Evolutionary conservation across 2,888 invertebrate species (phyloP).

Genomic region (Nasonovia ribisnigri): DNA sequence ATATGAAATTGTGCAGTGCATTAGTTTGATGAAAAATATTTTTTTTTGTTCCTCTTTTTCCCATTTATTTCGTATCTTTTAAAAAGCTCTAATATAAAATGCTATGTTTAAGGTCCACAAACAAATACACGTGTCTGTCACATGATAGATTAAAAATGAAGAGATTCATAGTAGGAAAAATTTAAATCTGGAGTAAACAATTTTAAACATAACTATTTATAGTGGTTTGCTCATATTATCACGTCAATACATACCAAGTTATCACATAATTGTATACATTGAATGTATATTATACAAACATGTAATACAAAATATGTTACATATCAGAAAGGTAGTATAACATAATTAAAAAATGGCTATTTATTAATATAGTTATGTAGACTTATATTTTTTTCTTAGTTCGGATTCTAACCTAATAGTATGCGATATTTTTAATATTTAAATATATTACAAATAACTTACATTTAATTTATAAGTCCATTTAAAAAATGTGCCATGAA

Average conservation of each 20-base stretch:
- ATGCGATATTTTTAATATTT: not conserved
- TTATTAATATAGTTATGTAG: not conserved
- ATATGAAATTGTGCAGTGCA: not conserved
- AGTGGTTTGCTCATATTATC: not conserved
- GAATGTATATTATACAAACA: not conserved
- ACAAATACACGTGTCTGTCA: not conserved
- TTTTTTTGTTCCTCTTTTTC: not conserved
- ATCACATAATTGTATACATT: not conserved
- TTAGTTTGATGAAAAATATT: slow-evolving; percentile 15
- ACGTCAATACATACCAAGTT: not conserved
- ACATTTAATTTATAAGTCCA: not conserved
- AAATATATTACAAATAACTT: not conserved
- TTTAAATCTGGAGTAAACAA: not conserved
- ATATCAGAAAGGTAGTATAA: not conserved
- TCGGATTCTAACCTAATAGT: not conserved
- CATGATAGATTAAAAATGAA: not conserved
- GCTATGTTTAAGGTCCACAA: not conserved
- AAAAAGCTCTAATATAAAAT: not conserved
- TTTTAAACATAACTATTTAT: not conserved
- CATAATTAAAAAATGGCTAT: not conserved
- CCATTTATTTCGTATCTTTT: not conserved
- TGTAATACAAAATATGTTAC: not conserved
- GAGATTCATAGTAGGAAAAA: not conserved
- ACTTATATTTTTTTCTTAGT: not conserved
- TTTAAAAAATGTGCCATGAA: not conserved